Conservation (phyloP, 2,888 invertebrate species). For the Eupithecia subfuscata region DNA sequence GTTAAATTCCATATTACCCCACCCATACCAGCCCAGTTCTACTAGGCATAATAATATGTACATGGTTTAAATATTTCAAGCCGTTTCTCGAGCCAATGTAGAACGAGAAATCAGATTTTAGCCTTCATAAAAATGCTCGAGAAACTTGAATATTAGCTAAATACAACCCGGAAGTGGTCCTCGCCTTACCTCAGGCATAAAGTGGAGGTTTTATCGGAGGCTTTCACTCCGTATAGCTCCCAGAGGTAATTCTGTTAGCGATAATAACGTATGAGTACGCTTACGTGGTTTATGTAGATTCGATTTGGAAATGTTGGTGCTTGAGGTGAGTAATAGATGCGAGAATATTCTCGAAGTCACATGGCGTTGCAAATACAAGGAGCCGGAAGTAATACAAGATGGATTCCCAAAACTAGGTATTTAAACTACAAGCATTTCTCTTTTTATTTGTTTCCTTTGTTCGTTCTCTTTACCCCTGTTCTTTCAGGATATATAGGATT, state of each 20-base stretch:
- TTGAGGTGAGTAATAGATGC: slow-evolving; percentile 22
- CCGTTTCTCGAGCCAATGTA: background rate
- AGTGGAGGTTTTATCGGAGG: slow-evolving; percentile 35
- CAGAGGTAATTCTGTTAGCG: slow-evolving; percentile 37
- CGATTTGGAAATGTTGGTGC: slow-evolving; percentile 32
- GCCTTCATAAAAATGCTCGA: background rate
- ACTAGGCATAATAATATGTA: background rate
- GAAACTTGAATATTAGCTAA: slow-evolving; percentile 22
- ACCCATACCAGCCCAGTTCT: background rate
- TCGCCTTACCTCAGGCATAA: slow-evolving; percentile 27
- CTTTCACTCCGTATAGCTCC: slow-evolving; percentile 36
- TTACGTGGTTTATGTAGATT: slow-evolving; percentile 38
- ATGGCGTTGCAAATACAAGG: background rate
- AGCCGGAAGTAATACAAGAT: background rate
- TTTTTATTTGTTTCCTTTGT: too few relatives aligned
- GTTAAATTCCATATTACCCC: background rate
- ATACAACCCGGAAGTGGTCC: slow-evolving; percentile 23
- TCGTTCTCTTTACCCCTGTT: too few relatives aligned
- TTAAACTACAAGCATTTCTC: too few relatives aligned
- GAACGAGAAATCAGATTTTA: background rate
- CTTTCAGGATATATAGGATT: too few relatives aligned
- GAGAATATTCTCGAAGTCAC: background rate
- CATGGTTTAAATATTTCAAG: background rate
- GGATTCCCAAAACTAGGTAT: too few relatives aligned
- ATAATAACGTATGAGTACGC: slow-evolving; percentile 36